Evolutionary conservation across 2,113 vertebrate genomes (phyloP), one percentile per base, ranked within the genome.

Genomic region (Otolemur garnettii): DNA sequence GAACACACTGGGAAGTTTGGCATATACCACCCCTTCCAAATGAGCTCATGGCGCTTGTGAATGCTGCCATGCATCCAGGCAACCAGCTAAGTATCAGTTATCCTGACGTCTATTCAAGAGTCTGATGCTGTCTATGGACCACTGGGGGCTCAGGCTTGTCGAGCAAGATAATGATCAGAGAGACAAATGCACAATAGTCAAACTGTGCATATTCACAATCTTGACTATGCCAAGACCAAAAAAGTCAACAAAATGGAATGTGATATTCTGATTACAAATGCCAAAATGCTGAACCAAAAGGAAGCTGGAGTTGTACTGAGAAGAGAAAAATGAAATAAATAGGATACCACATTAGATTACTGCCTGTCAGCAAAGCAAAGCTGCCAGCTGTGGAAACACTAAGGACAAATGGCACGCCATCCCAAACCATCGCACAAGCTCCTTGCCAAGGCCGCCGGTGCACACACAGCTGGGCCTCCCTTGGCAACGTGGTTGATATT

Each of bases 311-410:
- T 74, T 90, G 17, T 53, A 22, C 35, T 74, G 38, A 95, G 28
- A 94, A 89, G 21, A 88, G 35, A 82, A 85, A 94, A 92, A 90
- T 30, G 62, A 45, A 96, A 74, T 94, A 86, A 93, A 64, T 42
- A 11, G 82, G n/a, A 79, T 69, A 87, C 22, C 60, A 91, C 55
- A 72, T 92, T 94, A 94, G 88, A 88, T 93, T 35, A 62, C 38
- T 79, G 35, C 91, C 77, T 88, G 86, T 93, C 82, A 89, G 66
- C 85, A 92, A 90, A 75, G 62, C 59, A 28, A 68, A 57, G 59
- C 78, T 62, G 50, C 72, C 72, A 87, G 85, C 33, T 91, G 57
- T 72, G 69, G 85, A 86, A 81, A 75, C 0, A 3, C 42, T 21
- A 24, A 42, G 72, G 81, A 75, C 11, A 69, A 93, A 85, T 12